Evolutionary conservation across 2,888 invertebrate genomes (phyloP).

Genomic region (Oligia strigilis): DNA sequence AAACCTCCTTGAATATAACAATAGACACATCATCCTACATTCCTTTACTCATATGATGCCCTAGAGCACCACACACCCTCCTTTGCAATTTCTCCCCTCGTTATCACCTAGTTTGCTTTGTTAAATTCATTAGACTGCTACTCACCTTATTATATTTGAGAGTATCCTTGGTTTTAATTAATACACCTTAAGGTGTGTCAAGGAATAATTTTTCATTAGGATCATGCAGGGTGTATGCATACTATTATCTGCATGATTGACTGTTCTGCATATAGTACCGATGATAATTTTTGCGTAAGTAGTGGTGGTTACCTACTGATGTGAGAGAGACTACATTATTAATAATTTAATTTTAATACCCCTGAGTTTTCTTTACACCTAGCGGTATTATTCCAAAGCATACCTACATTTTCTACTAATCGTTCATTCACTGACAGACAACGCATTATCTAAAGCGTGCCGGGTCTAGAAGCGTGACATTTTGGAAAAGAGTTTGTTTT

Average conservation of each 20-base stretch:
- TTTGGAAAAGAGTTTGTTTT: background rate
- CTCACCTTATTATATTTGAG: background rate
- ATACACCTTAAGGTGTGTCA: background rate
- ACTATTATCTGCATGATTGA: no score
- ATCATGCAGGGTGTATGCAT: background rate
- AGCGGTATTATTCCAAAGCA: background rate
- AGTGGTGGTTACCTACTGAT: background rate
- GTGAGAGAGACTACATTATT: background rate
- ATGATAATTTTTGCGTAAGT: background rate
- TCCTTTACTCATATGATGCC: conserved; percentile 2
- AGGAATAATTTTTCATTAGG: background rate
- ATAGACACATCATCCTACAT: conserved; percentile 1
- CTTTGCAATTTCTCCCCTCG: conserved; percentile 13
- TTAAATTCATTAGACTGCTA: conserved; percentile 18
- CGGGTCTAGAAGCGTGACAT: background rate
- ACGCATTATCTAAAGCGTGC: background rate
- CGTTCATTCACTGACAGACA: background rate
- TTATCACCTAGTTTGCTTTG: conserved; percentile 17
- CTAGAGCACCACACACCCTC: conserved; percentile 16
- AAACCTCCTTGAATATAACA: background rate
- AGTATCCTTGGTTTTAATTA: background rate
- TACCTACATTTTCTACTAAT: background rate
- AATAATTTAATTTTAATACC: background rate
- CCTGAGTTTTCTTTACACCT: background rate
- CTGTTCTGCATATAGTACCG: background rate